Base-by-base conservation (phyloP, 2,113 vertebrate genomes). In the Pterocles gutturalis region DNA sequence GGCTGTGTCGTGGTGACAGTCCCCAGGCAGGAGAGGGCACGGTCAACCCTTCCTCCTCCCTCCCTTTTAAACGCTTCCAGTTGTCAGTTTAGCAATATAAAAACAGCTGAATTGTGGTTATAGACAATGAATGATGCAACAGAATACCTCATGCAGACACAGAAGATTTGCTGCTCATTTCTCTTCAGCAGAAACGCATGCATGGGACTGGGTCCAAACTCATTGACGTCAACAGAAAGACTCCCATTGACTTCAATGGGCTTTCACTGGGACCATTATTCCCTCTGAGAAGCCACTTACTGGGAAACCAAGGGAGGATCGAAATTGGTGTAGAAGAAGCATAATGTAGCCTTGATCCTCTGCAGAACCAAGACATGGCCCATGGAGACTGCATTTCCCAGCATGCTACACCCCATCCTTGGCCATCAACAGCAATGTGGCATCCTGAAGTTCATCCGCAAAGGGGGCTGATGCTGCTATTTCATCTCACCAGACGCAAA, bases 101-200 rank as follows among this genome's bases (percentile, higher is more conserved):
- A 38, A 81, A 4, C 43, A 82, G 93, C 90, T 86, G 93, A 83
- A 91, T 41, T 73, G 90, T 55, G 92, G 76, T 85, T 81, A 34
- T 65, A 83, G 81, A 73, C 43, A 29, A 83, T 80, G 95, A 72
- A 60, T 73, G 89, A 48, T 75, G 91, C 92, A 91, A 93, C 66
- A 73, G 83, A 75, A 69, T 76, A 94, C 72, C 57, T 93, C 83
- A 89, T 7, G 77, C 90, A 93, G 77, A 84, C 90, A 58, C 1
- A 31, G 79, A 87, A 73, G 79, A 78, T 79, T 41, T 91, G 73
- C 89, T 96, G 96, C 91, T 96, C 71, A n/a, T 83, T 93, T 83
- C 86, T 89, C 88, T 93, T 57, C 95, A 91, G 86, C 94, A 92
- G 90, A 82, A 95, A 91, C 85, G 78, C 36, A 72, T 91, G 89